A percentile compares a stretch with the other conserved stretches of the same genome.
Evolutionary conservation across 2,888 invertebrate genomes (phyloP).

Genomic region (Cabera pusaria): DNA sequence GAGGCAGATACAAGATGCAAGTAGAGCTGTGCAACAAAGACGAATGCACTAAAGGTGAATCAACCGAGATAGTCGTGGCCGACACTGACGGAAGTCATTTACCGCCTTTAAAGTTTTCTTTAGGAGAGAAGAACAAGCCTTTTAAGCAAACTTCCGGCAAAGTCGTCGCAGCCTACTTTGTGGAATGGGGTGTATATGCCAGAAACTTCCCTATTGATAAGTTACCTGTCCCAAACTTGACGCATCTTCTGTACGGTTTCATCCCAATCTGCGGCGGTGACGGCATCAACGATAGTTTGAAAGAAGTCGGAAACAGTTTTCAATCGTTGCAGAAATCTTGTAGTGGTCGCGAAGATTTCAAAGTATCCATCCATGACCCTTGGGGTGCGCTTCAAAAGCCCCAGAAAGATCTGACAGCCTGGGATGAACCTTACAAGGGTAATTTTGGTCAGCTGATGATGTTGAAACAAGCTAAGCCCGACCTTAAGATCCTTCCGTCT

Average conservation of each 20-base stretch:
- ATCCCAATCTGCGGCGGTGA: slow-evolving; percentile 78
- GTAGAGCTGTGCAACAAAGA: slow-evolving; percentile 72
- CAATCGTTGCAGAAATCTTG: slow-evolving; percentile 76
- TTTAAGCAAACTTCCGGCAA: slow-evolving; percentile 78
- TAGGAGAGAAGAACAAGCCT: slow-evolving; percentile 71
- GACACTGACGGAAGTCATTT: slow-evolving; percentile 79
- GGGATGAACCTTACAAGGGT: slow-evolving; percentile 79
- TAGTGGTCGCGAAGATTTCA: slow-evolving; percentile 75
- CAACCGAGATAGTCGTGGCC: slow-evolving; percentile 71
- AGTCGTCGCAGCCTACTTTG: slow-evolving; percentile 74
- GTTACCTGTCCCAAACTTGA: slow-evolving; percentile 70
- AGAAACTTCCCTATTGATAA: slow-evolving; percentile 74
- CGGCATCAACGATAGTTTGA: slow-evolving; percentile 78
- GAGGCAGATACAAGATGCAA: slow-evolving; percentile 71
- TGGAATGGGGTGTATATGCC: slow-evolving; percentile 78
- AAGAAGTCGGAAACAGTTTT: slow-evolving; percentile 78
- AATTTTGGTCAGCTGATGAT: slow-evolving; percentile 78
- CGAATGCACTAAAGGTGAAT: slow-evolving; percentile 68
- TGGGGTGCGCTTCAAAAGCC: slow-evolving; percentile 79
- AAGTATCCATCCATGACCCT: slow-evolving; percentile 75
- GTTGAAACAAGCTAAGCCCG: slow-evolving; percentile 72
- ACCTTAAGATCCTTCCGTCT: slow-evolving; percentile 74
- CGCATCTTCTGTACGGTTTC: slow-evolving; percentile 74
- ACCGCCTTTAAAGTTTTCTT: slow-evolving; percentile 64
- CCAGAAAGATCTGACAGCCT: slow-evolving; percentile 70